Percentiles rank a stretch among this genome's conserved stretches.
phyloP scores from a whole-genome alignment of 2,797 vertebrate genomes.

The Thripadectes ignobilis region DNA sequence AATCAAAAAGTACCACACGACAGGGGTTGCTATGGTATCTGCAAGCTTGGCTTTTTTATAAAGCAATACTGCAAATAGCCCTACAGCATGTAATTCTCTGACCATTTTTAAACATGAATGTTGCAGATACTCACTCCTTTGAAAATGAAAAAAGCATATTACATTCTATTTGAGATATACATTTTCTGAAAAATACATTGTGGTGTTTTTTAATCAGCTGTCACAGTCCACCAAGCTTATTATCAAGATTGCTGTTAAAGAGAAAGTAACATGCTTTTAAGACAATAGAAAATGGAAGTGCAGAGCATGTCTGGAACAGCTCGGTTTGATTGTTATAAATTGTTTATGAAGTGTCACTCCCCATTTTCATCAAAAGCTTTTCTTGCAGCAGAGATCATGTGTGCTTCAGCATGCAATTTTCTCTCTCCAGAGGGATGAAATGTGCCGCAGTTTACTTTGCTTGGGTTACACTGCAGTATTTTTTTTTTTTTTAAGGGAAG shows the following conservation, averaged over 20 bases:
- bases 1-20: neutral
- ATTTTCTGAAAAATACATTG: neutral
- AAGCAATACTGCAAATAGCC: neutral
- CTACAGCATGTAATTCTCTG: neutral
- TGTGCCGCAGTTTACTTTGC: slow-evolving; percentile 42
- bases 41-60: neutral
- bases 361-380: slow-evolving; percentile 24
- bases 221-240: neutral
- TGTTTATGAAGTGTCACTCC: slow-evolving; percentile 54
- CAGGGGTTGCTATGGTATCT: slow-evolving; percentile 27
- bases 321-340: slow-evolving; percentile 42
- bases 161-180: neutral
- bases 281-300: neutral
- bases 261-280: neutral
- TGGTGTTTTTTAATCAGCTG: neutral
- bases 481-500: neutral
- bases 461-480: slow-evolving; percentile 30
- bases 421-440: neutral
- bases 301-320: neutral
- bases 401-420: slow-evolving; percentile 23
- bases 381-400: slow-evolving; percentile 28
- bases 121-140: neutral
- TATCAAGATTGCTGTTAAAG: neutral
- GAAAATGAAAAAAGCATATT: neutral
- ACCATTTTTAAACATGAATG: neutral